Base-by-base conservation (phyloP, 2,797 vertebrate species). In the Sebastes iracundus region DNA sequence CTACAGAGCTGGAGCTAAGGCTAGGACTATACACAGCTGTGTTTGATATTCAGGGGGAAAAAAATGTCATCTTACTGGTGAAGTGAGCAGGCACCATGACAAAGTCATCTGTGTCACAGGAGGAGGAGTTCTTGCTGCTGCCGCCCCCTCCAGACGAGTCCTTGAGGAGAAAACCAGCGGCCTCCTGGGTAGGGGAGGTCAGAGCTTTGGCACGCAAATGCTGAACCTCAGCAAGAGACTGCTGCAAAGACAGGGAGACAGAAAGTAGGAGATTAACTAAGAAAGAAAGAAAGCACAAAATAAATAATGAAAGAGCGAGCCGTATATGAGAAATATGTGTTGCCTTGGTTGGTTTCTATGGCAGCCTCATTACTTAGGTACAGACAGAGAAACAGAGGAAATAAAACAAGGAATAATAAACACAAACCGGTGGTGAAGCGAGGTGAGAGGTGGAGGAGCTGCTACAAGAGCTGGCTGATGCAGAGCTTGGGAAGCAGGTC, bases 401-500 rank as follows among this genome's bases (percentile, higher is more conserved):
- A 61, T 7, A 73, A 49, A n/a, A 7, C 42, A 70, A 69, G 30
- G 66, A 74, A 64, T 75, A 46, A 79, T 32, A 66, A 79, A 65
- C 23, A 86, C 91, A 3, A 95, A 99, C 98, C 20, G 98, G 98
- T 11, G 99, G 98, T 13, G 99, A 99, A 35, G 98, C 98, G 53
- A 99, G 94, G 88, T 99, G 99, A 61, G 99, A 99, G 18, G 98
- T 98, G 82, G 98, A 99, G 6, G 98, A 99, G 93, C 98, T 99
- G 96, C 98, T 98, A 85, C 98, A 99, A 55, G 98, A 99, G 92
- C 98, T 99, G 81, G 97, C 98, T 0, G 98, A 99, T 14, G 97
- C 97, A 2, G 98, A 99, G 84, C 97, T 98, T 4, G 98, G 98
- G 67, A 98, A 97, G 13, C 97, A 98, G 83, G 97, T 97, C 96